These are phyloP conservation scores for Hydroisotoma schaefferi DNA, from an alignment of 2,888 invertebrate species.

Conservation along the genomic window DNA sequence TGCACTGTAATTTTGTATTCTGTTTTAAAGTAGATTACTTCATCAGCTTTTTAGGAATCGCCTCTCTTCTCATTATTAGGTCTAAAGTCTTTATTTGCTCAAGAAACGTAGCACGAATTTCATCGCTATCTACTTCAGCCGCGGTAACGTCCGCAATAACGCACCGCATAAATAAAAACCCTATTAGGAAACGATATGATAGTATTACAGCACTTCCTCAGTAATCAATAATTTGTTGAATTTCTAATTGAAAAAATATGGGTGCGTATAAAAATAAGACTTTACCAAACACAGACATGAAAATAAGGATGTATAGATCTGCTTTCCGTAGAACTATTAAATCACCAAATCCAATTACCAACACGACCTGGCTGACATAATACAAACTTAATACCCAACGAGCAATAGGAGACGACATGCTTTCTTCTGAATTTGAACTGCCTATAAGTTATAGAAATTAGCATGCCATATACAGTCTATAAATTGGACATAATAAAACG, in stretches of 20 bases:
- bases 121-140: conserved; percentile 43
- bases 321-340: conserved; percentile 28
- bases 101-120: conserved; percentile 33
- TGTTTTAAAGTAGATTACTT: conserved; percentile 18
- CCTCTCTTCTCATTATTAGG: conserved; percentile 33
- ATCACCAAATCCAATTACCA: conserved; percentile 47
- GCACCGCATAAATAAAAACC: conserved; percentile 12
- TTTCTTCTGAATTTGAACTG: background rate
- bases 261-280: background rate
- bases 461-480: background rate
- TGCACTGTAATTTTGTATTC: background rate
- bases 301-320: conserved; percentile 31
- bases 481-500: background rate
- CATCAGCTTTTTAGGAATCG: conserved; percentile 24
- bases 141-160: conserved; percentile 40
- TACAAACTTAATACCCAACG: conserved; percentile 42
- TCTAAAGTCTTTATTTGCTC: conserved; percentile 28
- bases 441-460: background rate
- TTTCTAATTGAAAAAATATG: background rate
- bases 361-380: conserved; percentile 41
- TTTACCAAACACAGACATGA: conserved; percentile 42
- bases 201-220: too few species aligned
- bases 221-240: conserved; percentile 1
- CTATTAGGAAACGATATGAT: background rate
- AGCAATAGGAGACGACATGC: conserved; percentile 7